Evolutionary conservation across 2,113 vertebrate species (phyloP), one percentile per base, ranked within the genome.

Genomic region (Rhinoptilus africanus): DNA sequence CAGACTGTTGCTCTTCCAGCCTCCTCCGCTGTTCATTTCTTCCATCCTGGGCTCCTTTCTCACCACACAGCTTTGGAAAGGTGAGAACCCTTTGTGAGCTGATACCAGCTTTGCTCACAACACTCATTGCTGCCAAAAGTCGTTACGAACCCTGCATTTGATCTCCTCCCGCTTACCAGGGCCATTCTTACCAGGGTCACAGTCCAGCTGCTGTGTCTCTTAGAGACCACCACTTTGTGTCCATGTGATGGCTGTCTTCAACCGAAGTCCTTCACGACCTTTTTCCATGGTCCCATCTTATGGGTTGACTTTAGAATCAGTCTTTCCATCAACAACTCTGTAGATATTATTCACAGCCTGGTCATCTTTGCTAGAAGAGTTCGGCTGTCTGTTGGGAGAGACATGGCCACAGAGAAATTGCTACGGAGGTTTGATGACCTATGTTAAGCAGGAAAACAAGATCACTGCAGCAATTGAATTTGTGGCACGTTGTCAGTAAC

Each of bases 141-240:
- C 34, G 27, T 32, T 51, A 5, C 0, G 0, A 69, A 9, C 34
- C 13, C 64, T 64, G 39, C 22, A 6, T 17, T n/a, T 17, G 8
- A 22, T n/a, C 16, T 21, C 28, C 32, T 88, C n/a, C 72, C 5
- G 7, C 10, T 14, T 68, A 32, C 19, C 1, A 2, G 39, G 77
- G 39, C 15, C 8, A 0, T 16, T 87, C 45, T 84, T 12, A 23
- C 34, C 73, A 35, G 35, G 20, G 50, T 43, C 63, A 15, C 37
- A n/a, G 24, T 27, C 50, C 79, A 43, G 66, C 56, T 27, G 35
- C 83, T 32, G 15, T 63, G 43, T 62, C 88, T 21, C 73, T 45
- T 39, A 8, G 57, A 53, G 17, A n/a, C 39, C 63, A 17, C 28
- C 2, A 4, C 28, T 85, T 35, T 50, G 15, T 57, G 59, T 63